Evolutionary conservation across 2,888 invertebrate genomes (phyloP).

Genomic region (Acronicta psi): DNA sequence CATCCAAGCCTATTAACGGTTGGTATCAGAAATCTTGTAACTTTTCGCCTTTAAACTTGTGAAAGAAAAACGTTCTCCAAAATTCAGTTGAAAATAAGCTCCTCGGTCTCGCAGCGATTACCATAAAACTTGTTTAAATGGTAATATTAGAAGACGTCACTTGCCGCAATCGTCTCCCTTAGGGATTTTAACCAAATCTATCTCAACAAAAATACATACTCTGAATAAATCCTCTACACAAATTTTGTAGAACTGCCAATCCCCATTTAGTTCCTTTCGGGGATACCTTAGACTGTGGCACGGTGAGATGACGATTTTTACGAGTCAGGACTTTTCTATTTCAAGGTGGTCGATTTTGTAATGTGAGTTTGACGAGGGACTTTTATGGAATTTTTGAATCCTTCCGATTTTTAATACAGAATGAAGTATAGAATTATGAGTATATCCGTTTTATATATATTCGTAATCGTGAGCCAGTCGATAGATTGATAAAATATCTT

Average conservation of each 20-base stretch:
- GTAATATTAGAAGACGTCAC: slow-evolving; percentile 88
- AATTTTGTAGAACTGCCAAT: slow-evolving; percentile 47
- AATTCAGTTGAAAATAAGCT: slow-evolving; percentile 85
- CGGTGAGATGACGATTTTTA: slow-evolving; percentile 61
- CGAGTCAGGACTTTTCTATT: slow-evolving; percentile 66
- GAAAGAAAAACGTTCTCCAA: slow-evolving; percentile 81
- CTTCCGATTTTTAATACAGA: slow-evolving; percentile 38
- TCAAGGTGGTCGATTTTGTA: slow-evolving; percentile 66
- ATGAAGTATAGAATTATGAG: too few species aligned
- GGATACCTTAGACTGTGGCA: slow-evolving; percentile 45
- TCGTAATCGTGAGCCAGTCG: too few species aligned
- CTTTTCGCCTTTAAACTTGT: slow-evolving; percentile 81
- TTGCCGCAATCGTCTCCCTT: slow-evolving; percentile 75
- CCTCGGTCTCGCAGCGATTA: slow-evolving; percentile 79
- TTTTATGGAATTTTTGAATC: slow-evolving; percentile 58
- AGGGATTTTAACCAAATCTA: slow-evolving; percentile 72
- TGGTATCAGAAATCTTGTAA: slow-evolving; percentile 81
- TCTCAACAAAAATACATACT: slow-evolving; percentile 57
- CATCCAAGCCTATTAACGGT: slow-evolving; percentile 81
- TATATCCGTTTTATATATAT: too few species aligned
- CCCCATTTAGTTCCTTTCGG: background rate
- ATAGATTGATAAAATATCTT: too few species aligned
- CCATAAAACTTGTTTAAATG: slow-evolving; percentile 89
- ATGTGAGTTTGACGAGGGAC: slow-evolving; percentile 56
- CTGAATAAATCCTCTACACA: slow-evolving; percentile 19